Percentiles rank a stretch among this genome's conserved stretches.
These are phyloP conservation scores for Neoaliturus tenellus DNA, from an alignment of 2,888 invertebrate genomes.

Conservation along the genomic window DNA sequence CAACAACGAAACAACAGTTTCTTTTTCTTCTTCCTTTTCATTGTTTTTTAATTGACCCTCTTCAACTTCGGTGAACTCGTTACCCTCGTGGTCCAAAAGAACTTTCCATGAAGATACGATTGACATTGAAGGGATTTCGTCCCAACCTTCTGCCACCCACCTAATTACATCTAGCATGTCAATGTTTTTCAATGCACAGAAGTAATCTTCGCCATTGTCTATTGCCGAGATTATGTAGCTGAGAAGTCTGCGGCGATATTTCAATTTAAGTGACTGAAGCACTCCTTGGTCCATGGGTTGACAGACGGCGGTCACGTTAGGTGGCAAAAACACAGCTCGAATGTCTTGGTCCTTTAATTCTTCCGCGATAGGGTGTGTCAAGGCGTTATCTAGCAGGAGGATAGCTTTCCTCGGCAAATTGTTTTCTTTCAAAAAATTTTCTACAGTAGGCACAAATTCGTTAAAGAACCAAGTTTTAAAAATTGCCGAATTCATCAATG, in stretches of 20 bases:
- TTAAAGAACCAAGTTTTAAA: conserved; percentile 52
- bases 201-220: conserved; percentile 57
- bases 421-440: conserved; percentile 39
- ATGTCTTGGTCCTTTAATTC: conserved; percentile 34
- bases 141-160: conserved; percentile 63
- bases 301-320: conserved; percentile 37
- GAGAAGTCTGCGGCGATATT: conserved; percentile 45
- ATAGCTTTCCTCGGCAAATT: conserved; percentile 63
- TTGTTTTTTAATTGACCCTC: conserved; percentile 40
- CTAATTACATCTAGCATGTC: conserved; percentile 63
- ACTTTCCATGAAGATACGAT: conserved; percentile 64
- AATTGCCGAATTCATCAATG: conserved; percentile 47
- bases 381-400: conserved; percentile 65
- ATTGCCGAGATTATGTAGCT: conserved; percentile 60
- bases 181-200: conserved; percentile 60
- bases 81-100: conserved; percentile 55
- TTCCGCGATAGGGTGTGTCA: conserved; percentile 56
- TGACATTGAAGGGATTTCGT: conserved; percentile 57
- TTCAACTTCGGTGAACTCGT: conserved; percentile 22
- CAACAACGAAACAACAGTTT: conserved; percentile 46
- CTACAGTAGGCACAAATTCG: conserved; percentile 64
- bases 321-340: conserved; percentile 49
- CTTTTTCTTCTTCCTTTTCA: conserved; percentile 10
- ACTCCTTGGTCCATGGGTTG: conserved; percentile 56
- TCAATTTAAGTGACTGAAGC: conserved; percentile 40